Conservation (phyloP, 2,888 invertebrate species). For the Loripinus fragilis region DNA sequence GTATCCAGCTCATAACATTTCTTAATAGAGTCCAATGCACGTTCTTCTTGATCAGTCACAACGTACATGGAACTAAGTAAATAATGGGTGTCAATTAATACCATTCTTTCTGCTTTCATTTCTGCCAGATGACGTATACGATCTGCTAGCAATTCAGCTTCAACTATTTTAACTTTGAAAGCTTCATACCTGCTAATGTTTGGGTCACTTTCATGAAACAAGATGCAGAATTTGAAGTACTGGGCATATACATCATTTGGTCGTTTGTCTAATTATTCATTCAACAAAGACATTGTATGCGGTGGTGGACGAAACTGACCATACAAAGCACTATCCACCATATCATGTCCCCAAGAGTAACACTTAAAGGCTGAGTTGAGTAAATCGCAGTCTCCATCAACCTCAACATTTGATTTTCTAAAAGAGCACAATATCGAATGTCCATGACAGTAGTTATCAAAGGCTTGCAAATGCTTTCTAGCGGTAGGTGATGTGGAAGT, state of each 20-base stretch:
- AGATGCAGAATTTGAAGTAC: background rate
- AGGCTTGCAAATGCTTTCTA: background rate
- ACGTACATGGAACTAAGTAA: slow-evolving; percentile 9
- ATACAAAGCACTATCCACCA: background rate
- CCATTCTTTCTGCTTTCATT: background rate
- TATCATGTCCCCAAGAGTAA: slow-evolving; percentile 2
- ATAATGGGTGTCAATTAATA: background rate
- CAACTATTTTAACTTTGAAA: background rate
- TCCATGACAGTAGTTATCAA: background rate
- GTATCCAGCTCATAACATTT: slow-evolving; percentile 16
- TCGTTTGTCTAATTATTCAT: background rate
- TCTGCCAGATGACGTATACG: background rate
- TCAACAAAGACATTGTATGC: background rate
- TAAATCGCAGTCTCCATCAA: slow-evolving; percentile 6
- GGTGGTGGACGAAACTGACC: background rate
- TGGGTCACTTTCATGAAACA: background rate
- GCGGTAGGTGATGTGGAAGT: background rate
- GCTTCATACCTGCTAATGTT: background rate
- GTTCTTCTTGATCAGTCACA: background rate
- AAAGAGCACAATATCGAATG: background rate
- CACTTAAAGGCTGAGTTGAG: background rate
- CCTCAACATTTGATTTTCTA: slow-evolving; percentile 3
- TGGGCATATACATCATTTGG: background rate
- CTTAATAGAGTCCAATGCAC: slow-evolving; percentile 19
- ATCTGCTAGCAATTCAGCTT: background rate